phyloP scores from a whole-genome alignment of 2,113 vertebrate genomes.

The Apistogramma diplotaenia region DNA sequence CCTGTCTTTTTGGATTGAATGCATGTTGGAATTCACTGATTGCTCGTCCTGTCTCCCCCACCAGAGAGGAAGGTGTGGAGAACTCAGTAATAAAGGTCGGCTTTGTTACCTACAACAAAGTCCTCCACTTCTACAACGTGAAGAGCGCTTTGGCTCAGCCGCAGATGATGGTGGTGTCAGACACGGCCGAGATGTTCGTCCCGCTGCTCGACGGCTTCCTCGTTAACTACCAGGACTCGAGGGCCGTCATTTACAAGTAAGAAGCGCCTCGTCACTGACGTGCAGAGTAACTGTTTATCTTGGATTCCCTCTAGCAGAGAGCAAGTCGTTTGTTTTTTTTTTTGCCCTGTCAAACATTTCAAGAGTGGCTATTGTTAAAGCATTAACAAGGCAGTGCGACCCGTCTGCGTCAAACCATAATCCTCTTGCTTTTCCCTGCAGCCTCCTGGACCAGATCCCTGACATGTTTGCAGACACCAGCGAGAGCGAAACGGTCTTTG shows the following conservation, averaged over 20 bases:
- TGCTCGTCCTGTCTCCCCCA: background rate
- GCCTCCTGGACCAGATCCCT: constrained; percentile 94
- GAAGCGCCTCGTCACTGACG: background rate
- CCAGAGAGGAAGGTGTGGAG: constrained; percentile 85
- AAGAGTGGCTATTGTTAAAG: background rate
- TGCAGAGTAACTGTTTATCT: background rate
- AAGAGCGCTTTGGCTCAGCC: constrained; percentile 93
- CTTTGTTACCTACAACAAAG: constrained; percentile 94
- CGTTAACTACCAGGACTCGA: constrained; percentile 89
- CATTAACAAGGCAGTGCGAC: background rate
- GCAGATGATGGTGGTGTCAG: constrained; percentile 98
- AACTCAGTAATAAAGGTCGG: constrained; percentile 85
- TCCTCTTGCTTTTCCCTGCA: constrained; percentile 39
- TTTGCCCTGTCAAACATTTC: background rate
- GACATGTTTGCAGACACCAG: constrained; percentile 93
- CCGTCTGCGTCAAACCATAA: background rate
- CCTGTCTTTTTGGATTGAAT: background rate
- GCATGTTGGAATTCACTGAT: background rate
- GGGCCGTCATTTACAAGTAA: constrained; percentile 89
- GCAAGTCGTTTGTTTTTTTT: background rate
- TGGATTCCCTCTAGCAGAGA: background rate
- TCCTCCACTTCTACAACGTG: constrained; percentile 96
- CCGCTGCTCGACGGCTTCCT: constrained; percentile 93
- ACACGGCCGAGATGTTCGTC: constrained; percentile 91
- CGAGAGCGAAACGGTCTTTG: constrained; percentile 93